Evolutionary conservation across 2,797 vertebrate genomes (phyloP).

Genomic region (Oceanodroma leucorhoa): DNA sequence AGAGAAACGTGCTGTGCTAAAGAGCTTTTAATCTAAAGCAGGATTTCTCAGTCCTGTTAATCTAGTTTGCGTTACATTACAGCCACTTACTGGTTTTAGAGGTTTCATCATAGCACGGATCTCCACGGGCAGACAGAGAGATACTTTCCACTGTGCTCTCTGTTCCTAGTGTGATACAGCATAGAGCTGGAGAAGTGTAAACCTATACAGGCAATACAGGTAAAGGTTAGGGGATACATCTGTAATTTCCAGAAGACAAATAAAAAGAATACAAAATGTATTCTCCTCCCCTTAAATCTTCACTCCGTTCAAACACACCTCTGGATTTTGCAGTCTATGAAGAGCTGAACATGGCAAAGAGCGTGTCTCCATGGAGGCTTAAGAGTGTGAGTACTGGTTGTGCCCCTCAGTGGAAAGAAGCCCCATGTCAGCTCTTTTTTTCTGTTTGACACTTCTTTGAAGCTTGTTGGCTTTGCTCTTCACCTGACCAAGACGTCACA

Average conservation of each 20-base stretch:
- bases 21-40: background rate
- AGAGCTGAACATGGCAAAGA: background rate
- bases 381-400: background rate
- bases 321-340: background rate
- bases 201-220: background rate
- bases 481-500: background rate
- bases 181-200: background rate
- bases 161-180: background rate
- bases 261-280: background rate
- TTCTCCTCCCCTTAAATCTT: background rate
- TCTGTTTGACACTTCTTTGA: background rate
- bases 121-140: background rate
- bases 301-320: accelerated
- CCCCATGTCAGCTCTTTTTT: accelerated
- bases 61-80: background rate
- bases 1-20: background rate
- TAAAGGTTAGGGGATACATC: background rate
- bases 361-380: background rate
- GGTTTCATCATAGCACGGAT: background rate
- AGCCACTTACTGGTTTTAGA: background rate
- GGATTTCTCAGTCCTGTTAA: background rate
- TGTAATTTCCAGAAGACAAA: background rate
- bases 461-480: background rate
- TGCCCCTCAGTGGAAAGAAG: background rate
- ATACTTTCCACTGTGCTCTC: background rate